phyloP scores from a whole-genome alignment of 2,113 vertebrate genomes.

The Antechinus stuartii region DNA sequence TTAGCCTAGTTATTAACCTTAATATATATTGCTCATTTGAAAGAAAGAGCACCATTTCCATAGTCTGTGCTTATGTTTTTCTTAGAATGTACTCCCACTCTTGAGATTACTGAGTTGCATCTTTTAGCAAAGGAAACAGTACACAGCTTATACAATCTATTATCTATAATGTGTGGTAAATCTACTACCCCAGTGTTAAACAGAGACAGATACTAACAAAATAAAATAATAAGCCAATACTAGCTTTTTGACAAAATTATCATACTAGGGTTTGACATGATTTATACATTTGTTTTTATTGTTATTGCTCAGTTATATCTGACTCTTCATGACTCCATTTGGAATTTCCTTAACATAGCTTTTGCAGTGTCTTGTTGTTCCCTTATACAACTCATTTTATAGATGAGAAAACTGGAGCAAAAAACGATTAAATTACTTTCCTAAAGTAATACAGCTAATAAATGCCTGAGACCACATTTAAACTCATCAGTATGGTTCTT shows the following conservation, averaged over 20 bases:
- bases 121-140: conserved; percentile 35
- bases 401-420: neutral
- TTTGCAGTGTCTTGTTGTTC: too few relatives aligned
- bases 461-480: too few relatives aligned
- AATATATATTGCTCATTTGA: neutral
- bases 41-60: conserved; percentile 37
- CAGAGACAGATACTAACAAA: neutral
- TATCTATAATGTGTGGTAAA: neutral
- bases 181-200: neutral
- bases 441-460: neutral
- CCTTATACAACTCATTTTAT: neutral
- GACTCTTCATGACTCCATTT: neutral
- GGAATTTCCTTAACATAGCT: neutral
- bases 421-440: neutral
- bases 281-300: neutral
- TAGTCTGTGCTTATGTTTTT: conserved; percentile 20
- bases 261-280: neutral
- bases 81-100: conserved; percentile 50
- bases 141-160: conserved; percentile 42
- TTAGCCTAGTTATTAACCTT: conserved; percentile 41
- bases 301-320: neutral
- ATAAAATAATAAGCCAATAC: too few relatives aligned
- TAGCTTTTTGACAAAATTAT: neutral
- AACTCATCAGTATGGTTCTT: neutral
- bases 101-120: conserved; percentile 61